Conservation (phyloP, 2,113 vertebrate species). For the Cynopterus brachyotis region DNA sequence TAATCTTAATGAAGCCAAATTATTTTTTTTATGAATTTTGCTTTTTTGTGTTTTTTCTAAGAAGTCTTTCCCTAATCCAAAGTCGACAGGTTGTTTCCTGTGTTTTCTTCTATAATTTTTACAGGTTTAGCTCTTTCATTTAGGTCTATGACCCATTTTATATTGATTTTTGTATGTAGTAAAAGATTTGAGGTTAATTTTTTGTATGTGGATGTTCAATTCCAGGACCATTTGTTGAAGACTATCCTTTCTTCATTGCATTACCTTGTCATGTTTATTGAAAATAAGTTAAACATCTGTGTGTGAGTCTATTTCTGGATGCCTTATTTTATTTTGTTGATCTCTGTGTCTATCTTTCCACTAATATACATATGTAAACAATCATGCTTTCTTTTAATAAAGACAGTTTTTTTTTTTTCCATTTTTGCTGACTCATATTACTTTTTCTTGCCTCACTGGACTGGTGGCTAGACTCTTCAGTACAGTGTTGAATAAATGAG, state of each 20-base stretch:
- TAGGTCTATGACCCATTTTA: background rate
- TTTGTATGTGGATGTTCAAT: background rate
- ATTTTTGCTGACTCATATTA: background rate
- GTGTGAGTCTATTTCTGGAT: background rate
- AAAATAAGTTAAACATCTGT: background rate
- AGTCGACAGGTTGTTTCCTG: background rate
- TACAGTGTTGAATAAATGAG: background rate
- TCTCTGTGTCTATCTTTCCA: background rate
- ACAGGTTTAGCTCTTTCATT: background rate
- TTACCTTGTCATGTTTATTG: background rate
- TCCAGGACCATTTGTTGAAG: background rate
- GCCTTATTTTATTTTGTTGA: background rate
- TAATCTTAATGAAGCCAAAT: background rate
- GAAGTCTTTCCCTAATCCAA: background rate
- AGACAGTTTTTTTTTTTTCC: background rate
- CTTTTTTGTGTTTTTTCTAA: slow-evolving; percentile 20
- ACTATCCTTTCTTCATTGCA: background rate
- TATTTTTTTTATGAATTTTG: background rate
- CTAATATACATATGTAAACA: background rate
- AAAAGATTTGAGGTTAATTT: background rate
- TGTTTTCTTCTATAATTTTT: slow-evolving; percentile 31
- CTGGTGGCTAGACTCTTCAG: background rate
- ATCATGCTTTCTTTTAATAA: background rate
- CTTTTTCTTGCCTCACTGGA: background rate
- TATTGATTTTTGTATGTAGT: background rate